A percentile compares a stretch with the other conserved stretches of the same genome.
Conservation (phyloP, 2,797 vertebrate species). For the Forpus xanthops region DNA sequence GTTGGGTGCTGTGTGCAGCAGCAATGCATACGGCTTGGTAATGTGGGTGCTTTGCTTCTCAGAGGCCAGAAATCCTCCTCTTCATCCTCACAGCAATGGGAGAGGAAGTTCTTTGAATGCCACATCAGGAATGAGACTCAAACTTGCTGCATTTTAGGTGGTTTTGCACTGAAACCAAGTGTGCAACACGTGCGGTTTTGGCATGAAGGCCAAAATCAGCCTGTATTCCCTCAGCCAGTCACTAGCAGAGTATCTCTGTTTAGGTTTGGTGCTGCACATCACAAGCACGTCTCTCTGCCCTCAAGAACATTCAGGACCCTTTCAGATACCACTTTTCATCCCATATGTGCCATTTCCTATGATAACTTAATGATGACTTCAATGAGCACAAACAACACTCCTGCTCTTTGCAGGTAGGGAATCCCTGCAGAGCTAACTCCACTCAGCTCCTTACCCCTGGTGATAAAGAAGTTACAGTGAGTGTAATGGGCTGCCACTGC, state of each 20-base stretch:
- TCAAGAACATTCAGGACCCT: neutral
- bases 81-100: neutral
- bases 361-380: neutral
- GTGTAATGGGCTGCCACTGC: neutral
- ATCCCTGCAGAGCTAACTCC: neutral
- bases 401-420: neutral
- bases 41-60: neutral
- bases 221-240: accelerated
- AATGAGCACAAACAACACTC: accelerated
- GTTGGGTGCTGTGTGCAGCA: neutral
- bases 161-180: neutral
- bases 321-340: neutral
- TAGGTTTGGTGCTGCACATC: neutral
- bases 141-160: neutral
- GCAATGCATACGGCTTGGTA: accelerated
- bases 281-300: accelerated
- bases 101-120: neutral
- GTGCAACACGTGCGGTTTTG: accelerated
- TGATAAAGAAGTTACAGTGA: neutral
- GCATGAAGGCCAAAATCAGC: neutral
- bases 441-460: neutral
- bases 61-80: neutral
- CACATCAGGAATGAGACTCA: neutral
- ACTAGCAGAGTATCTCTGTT: neutral
- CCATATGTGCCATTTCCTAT: accelerated